Evolutionary conservation across 1,140 invertebrate species (phyloP).

Genomic region (Magallana gigas): DNA sequence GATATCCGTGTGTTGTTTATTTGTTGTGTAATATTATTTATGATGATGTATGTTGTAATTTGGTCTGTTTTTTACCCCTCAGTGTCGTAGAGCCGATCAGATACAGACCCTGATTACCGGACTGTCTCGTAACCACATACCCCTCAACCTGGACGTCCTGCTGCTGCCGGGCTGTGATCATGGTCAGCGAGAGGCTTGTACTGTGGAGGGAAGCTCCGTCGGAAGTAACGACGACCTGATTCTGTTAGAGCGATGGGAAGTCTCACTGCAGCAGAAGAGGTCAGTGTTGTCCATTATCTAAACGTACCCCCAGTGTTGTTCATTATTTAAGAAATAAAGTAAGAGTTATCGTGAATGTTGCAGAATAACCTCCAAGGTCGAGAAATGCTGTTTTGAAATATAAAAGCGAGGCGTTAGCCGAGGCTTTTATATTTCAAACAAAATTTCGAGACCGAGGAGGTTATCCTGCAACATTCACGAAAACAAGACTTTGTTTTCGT

Average conservation of each 20-base stretch:
- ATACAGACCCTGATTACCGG: conserved; percentile 81
- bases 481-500: no score
- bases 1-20: neutral
- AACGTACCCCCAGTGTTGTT: no score
- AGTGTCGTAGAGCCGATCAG: conserved; percentile 82
- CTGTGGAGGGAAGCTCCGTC: conserved; percentile 79
- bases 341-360: no score
- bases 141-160: conserved; percentile 87
- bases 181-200: conserved; percentile 76
- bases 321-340: no score
- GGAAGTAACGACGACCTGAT: conserved; percentile 72
- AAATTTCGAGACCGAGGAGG: no score
- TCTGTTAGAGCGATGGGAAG: conserved; percentile 88
- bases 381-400: no score
- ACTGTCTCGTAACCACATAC: conserved; percentile 83
- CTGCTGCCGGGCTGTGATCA: conserved; percentile 86
- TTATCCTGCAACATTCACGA: no score
- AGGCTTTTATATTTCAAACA: no score
- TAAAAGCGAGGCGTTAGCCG: no score
- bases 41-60: neutral
- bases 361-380: no score
- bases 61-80: conserved; percentile 56
- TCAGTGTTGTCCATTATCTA: neutral
- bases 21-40: neutral
- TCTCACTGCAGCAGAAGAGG: conserved; percentile 84